Conservation (phyloP, 1,140 invertebrate species). For the Eueides isabella region DNA sequence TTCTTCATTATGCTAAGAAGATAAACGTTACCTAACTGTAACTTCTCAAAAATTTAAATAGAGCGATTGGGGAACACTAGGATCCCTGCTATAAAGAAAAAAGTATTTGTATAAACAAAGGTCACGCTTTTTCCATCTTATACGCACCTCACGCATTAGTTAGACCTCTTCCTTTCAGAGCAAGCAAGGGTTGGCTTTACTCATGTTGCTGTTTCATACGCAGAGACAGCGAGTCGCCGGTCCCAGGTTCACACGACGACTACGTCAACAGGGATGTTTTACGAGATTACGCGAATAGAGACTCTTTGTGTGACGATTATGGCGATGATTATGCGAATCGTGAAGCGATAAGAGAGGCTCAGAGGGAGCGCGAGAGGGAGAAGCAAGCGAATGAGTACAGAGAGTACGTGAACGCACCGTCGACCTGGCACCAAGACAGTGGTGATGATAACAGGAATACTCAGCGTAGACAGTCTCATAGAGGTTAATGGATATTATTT, state of each 20-base stretch:
- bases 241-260: slow-evolving; percentile 72
- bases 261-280: slow-evolving; percentile 77
- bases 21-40: too few relatives aligned
- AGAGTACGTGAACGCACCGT: slow-evolving; percentile 78
- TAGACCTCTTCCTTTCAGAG: slow-evolving; percentile 68
- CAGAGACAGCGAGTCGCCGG: slow-evolving; percentile 79
- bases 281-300: slow-evolving; percentile 78
- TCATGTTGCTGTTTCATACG: slow-evolving; percentile 77
- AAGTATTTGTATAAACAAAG: not conserved
- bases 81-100: too few relatives aligned
- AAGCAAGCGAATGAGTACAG: slow-evolving; percentile 66
- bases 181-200: slow-evolving; percentile 67
- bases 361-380: slow-evolving; percentile 71
- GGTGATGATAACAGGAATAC: slow-evolving; percentile 81
- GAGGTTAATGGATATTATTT: slow-evolving; percentile 47
- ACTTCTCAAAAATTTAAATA: too few relatives aligned
- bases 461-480: slow-evolving; percentile 64
- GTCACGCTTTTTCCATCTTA: slow-evolving; percentile 38
- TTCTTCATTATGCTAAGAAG: too few relatives aligned
- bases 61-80: too few relatives aligned
- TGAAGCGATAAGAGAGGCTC: slow-evolving; percentile 78
- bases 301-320: slow-evolving; percentile 76
- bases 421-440: slow-evolving; percentile 60
- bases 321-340: slow-evolving; percentile 80
- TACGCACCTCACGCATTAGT: slow-evolving; percentile 61